These are phyloP conservation scores for Pocillopora damicornis DNA, from an alignment of 64 coral and sea anemone species.

Conservation along the genomic window DNA sequence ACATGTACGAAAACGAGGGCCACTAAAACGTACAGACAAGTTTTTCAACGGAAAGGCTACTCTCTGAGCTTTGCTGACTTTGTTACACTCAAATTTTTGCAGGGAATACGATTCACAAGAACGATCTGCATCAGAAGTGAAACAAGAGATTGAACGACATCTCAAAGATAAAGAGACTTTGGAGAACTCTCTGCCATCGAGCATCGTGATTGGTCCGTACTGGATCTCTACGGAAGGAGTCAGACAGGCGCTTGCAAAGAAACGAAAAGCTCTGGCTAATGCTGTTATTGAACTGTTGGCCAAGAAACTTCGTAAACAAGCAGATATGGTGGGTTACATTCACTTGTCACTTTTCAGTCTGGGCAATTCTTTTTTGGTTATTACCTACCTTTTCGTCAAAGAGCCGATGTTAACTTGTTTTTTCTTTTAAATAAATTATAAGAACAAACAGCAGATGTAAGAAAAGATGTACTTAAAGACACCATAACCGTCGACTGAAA, in stretches of 20 bases:
- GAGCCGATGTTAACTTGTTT: too few species aligned
- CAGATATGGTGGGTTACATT: constrained; percentile 67
- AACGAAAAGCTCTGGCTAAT: constrained; percentile 85
- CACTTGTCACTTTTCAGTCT: not conserved
- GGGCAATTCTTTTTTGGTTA: not conserved
- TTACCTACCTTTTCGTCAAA: too few species aligned
- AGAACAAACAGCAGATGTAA: too few species aligned
- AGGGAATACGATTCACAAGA: constrained; percentile 95
- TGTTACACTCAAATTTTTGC: not conserved
- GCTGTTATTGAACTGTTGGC: constrained; percentile 94
- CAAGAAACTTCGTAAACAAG: constrained; percentile 92
- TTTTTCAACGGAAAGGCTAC: too few species aligned
- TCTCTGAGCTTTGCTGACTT: not conserved
- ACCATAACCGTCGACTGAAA: too few species aligned
- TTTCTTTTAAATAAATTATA: too few species aligned
- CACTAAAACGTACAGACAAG: too few species aligned
- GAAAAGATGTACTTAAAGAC: too few species aligned
- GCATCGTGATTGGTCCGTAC: constrained; percentile 89
- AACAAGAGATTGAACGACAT: constrained; percentile 96
- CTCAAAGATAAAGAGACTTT: constrained; percentile 84
- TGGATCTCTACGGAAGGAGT: constrained; percentile 85
- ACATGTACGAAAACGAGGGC: too few species aligned
- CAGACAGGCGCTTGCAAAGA: constrained; percentile 83
- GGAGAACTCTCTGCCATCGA: constrained; percentile 87
- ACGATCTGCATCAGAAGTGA: constrained; percentile 88